phyloP scores from a whole-genome alignment of 2,113 vertebrate species.

The Mungos mungo region DNA sequence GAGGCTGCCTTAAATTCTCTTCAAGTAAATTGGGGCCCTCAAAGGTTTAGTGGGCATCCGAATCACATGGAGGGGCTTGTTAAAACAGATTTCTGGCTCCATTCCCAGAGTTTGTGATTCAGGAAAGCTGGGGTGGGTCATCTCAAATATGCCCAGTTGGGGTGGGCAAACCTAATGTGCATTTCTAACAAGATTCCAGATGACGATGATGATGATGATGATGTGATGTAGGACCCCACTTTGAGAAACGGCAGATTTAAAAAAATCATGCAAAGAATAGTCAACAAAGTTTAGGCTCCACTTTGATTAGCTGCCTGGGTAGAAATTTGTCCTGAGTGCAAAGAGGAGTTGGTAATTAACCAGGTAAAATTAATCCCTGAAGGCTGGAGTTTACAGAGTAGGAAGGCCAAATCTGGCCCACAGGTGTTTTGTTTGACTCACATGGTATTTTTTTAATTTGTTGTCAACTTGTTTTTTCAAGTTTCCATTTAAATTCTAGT shows the following conservation, averaged over 20 bases:
- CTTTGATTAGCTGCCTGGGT: not conserved
- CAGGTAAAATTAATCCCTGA: not conserved
- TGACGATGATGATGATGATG: not conserved
- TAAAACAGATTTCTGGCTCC: slow-evolving; percentile 19
- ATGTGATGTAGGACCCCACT: not conserved
- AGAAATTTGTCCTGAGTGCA: not conserved
- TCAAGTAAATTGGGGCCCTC: not conserved
- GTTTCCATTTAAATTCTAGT: no score
- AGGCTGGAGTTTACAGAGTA: not conserved
- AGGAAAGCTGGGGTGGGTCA: not conserved
- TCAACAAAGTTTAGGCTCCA: not conserved
- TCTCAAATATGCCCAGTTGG: not conserved
- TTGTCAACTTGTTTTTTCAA: not conserved
- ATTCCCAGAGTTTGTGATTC: not conserved
- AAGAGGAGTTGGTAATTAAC: not conserved
- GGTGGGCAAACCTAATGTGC: not conserved
- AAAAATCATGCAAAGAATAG: not conserved
- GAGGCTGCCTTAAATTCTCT: not conserved
- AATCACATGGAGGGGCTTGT: not conserved
- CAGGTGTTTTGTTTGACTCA: not conserved
- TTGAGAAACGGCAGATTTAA: slow-evolving; percentile 7
- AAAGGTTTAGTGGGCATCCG: not conserved
- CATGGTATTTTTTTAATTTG: not conserved
- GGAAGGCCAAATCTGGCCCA: not conserved
- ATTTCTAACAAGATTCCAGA: not conserved